Evolutionary conservation across 2,888 invertebrate species (phyloP), one percentile per base, ranked within the genome.

Genomic region (Ceraclea dissimilis): DNA sequence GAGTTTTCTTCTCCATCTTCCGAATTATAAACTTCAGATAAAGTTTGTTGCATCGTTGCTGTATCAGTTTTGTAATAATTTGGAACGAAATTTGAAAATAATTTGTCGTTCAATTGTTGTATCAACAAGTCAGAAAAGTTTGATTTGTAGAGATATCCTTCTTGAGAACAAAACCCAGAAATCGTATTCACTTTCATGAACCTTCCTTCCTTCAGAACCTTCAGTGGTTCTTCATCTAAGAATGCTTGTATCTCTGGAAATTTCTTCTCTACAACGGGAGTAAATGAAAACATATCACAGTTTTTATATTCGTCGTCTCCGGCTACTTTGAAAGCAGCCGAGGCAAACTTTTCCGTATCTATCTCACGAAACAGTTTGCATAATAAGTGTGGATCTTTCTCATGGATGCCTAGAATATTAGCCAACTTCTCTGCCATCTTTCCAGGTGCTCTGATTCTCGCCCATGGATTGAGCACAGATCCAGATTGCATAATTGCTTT

Each of bases 101-200:
- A 44, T n/a, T 51, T 39, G 10, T 44, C 13, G 17, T 46, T 47
- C n/a, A 56, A 10, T 8, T 47, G 34, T 44, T 22, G 8, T 19
- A 46, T 31, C 11, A 53, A n/a, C 2, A n/a, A 18, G 2, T 26
- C 19, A 10, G 19, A 52, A n/a, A 50, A 50, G 2, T 34, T 20
- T 2, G n/a, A n/a, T 47, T 53, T 59, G 21, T 56, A 52, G 0
- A 76, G 70, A 1, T 80, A 61, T 0, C 80, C 82, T 67, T 82
- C 82, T 0, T 75, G 77, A 0, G 79, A 78, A 52, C 76, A 80
- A 1, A 80, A 66, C 0, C 82, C 82, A 62, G 79, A 70, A 2
- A 82, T 71, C 0, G 74, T 66, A 1, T 82, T 80, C 5, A 79
- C 75, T 0, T 73, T 69, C 18, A 75, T 67, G 34, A 72, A 71